These are phyloP conservation scores for Pangasius sanitwongsei DNA, from an alignment of 2,797 vertebrate genomes.

Conservation along the genomic window DNA sequence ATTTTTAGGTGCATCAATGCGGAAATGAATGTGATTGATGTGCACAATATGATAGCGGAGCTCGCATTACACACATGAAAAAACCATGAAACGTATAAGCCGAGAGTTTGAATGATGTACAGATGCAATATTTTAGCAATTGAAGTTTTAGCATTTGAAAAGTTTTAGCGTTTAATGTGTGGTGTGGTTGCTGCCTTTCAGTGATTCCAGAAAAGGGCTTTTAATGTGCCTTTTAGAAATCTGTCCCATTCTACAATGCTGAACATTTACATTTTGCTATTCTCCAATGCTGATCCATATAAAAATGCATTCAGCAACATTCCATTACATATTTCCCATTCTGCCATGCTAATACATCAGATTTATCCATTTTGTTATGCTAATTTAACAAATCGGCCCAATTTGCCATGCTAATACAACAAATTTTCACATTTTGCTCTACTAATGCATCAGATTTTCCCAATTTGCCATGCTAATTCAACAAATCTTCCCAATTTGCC, in stretches of 20 bases:
- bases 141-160: not conserved
- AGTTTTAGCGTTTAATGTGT: not conserved
- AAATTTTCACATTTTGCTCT: not conserved
- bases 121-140: not conserved
- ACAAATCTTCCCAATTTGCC: not conserved
- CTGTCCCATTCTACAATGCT: not conserved
- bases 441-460: not conserved
- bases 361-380: not conserved
- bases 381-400: not conserved
- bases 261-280: not conserved
- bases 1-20: constrained; percentile 35
- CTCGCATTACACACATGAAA: not conserved
- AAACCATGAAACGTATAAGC: not conserved
- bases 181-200: not conserved
- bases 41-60: constrained; percentile 19
- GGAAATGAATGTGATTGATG: constrained; percentile 41
- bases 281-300: not conserved
- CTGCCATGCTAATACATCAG: not conserved
- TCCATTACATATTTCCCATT: not conserved
- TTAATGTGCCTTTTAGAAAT: not conserved
- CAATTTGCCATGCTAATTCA: not conserved
- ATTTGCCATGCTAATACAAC: not conserved
- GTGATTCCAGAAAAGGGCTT: not conserved
- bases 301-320: not conserved
- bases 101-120: not conserved